Base-by-base conservation (phyloP, 2,797 vertebrate species). In the Bryconaethiops microstoma region DNA sequence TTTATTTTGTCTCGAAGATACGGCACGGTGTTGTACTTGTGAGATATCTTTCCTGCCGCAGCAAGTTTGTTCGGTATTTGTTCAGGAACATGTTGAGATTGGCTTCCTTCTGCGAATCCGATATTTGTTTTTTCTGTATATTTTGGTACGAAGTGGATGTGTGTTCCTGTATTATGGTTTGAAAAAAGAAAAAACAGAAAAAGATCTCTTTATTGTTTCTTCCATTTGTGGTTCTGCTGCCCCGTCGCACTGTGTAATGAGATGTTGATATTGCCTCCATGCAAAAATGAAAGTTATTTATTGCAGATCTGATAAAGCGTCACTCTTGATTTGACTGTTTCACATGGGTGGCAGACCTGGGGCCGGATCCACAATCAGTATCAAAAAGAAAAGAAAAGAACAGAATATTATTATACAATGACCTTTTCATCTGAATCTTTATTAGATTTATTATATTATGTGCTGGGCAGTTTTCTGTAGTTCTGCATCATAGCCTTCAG, bases 161-260 rank as follows among this genome's bases (percentile, higher is more conserved):
- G 29, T 82, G 57, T 80, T 83, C 74, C 78, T 86, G 71, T 87
- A 88, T 95, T 92, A 94, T 85, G 93, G 91, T 94, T 90, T 78
- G 19, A 35, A 57, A 65, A 74, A 73, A 55, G n/a, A 8, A 42
- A 64, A 19, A 48, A 72, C 40, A 60, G 19, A 57, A 79, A 19
- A 80, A 75, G 70, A 83, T 71, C 74, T 84, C 77, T 83, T 82
- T 90, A 79, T 93, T 94, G 95, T 93, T 95, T 95, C 85, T 92
- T 87, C 92, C 88, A 88, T 91, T 93, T 95, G 92, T 94, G 90
- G 88, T 94, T 95, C 91, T 92, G 92, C 85, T 93, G 94, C 94
- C 92, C 87, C 82, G 94, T 92, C 97, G 95, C 95, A 96, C 91
- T 94, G 91, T 96, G 93, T 95, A 95, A 95, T 96, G 93, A 96